These are phyloP conservation scores for Hyalella azteca DNA, from an alignment of 2,888 invertebrate genomes.

Conservation along the genomic window DNA sequence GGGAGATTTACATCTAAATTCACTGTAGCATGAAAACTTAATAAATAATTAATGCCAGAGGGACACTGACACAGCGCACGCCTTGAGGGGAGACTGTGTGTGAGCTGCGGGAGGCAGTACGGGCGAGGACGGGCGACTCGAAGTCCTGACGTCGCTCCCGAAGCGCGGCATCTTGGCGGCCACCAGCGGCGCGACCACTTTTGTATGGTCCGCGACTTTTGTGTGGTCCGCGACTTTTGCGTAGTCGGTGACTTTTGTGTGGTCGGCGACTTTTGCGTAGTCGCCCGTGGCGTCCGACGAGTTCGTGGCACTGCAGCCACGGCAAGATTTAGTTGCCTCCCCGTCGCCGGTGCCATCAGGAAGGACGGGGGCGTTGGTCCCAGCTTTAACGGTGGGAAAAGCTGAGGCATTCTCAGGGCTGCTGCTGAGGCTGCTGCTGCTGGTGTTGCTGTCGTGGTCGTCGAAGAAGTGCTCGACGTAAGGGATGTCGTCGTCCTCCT, in stretches of 20 bases:
- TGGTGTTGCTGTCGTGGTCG: neutral
- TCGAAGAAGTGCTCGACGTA: neutral
- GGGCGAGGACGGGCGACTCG: neutral
- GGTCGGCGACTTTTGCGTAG: too few relatives aligned
- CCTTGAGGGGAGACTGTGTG: conserved; percentile 15
- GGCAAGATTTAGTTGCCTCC: neutral
- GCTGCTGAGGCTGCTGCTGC: conserved; percentile 1
- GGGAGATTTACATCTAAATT: too few relatives aligned
- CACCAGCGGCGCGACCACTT: neutral
- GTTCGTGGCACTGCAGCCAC: too few relatives aligned
- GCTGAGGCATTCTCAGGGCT: neutral
- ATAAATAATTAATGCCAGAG: too few relatives aligned
- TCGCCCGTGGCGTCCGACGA: too few relatives aligned
- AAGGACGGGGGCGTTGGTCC: neutral
- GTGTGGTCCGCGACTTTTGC: too few relatives aligned
- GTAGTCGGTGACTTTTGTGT: too few relatives aligned
- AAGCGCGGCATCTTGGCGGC: neutral
- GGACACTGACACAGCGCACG: neutral
- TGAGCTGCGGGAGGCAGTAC: conserved; percentile 5
- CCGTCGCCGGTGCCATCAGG: neutral
- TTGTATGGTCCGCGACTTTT: too few relatives aligned
- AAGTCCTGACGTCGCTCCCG: neutral
- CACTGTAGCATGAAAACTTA: too few relatives aligned
- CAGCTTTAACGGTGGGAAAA: neutral
- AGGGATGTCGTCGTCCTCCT: neutral